phyloP scores from a whole-genome alignment of 2,888 invertebrate species.

The Noctua janthina region DNA sequence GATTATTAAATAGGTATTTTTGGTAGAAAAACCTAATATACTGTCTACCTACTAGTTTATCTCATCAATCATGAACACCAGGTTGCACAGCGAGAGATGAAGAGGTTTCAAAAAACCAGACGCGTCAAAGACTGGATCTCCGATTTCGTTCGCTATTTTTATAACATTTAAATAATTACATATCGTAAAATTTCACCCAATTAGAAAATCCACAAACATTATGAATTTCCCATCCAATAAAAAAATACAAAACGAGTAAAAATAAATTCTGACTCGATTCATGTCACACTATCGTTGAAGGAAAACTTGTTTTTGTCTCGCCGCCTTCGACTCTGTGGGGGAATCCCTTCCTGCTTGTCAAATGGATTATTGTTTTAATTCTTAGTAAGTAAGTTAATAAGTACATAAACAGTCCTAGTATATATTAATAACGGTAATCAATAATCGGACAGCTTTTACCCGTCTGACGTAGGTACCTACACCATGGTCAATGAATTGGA shows the following conservation, averaged over 20 bases:
- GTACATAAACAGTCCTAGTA: background rate
- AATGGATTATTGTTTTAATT: constrained; percentile 15
- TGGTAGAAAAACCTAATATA: no score
- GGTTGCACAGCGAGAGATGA: background rate
- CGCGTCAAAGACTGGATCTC: constrained; percentile 4
- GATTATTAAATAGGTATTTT: no score
- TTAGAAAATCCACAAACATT: constrained; percentile 16
- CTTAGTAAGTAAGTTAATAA: background rate
- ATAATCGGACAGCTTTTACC: background rate
- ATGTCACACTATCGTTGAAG: background rate
- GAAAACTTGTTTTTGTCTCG: constrained; percentile 42
- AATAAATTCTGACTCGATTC: constrained; percentile 1
- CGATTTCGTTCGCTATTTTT: constrained; percentile 7
- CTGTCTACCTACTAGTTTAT: background rate
- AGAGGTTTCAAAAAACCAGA: constrained; percentile 11
- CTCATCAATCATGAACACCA: background rate
- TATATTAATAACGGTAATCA: background rate
- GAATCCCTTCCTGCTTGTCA: constrained; percentile 42
- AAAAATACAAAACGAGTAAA: background rate
- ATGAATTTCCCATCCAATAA: constrained; percentile 31
- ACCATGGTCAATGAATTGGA: background rate
- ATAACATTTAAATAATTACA: background rate
- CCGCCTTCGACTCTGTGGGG: constrained; percentile 19
- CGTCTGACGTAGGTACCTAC: background rate
- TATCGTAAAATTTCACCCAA: constrained; percentile 18